Conservation (phyloP, 2,113 vertebrate species). For the Callorhinus ursinus region DNA sequence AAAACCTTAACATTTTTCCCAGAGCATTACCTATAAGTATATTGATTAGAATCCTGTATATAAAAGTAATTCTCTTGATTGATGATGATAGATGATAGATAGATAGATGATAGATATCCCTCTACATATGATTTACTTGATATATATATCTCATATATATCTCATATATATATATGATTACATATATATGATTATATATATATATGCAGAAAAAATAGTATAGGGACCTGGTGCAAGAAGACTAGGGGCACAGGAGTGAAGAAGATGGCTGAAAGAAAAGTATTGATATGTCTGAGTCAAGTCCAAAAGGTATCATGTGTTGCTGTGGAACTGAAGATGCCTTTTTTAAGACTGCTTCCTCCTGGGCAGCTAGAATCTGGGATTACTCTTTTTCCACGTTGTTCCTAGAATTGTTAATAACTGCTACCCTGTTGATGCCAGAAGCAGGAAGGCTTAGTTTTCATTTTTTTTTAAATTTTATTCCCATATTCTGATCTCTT, state of each 20-base stretch:
- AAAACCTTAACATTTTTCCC: neutral
- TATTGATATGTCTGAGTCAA: neutral
- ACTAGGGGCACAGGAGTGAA: neutral
- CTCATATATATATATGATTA: neutral
- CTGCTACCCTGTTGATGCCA: neutral
- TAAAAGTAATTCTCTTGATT: neutral
- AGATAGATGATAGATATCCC: neutral
- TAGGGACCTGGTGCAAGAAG: neutral
- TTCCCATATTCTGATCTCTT: neutral
- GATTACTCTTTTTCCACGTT: neutral
- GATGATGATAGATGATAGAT: neutral
- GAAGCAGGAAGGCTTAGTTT: neutral
- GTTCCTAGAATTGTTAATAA: neutral
- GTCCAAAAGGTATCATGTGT: neutral
- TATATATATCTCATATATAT: neutral
- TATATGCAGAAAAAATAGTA: neutral
- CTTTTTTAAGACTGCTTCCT: neutral
- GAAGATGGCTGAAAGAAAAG: neutral
- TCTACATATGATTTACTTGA: no score
- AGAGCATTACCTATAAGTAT: neutral
- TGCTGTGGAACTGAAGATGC: neutral
- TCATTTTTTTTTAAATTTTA: neutral
- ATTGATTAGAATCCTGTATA: neutral
- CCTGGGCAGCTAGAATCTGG: neutral
- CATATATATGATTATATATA: neutral